Conservation (phyloP, 2,888 invertebrate species). For the Petrolisthes manimaculis region DNA sequence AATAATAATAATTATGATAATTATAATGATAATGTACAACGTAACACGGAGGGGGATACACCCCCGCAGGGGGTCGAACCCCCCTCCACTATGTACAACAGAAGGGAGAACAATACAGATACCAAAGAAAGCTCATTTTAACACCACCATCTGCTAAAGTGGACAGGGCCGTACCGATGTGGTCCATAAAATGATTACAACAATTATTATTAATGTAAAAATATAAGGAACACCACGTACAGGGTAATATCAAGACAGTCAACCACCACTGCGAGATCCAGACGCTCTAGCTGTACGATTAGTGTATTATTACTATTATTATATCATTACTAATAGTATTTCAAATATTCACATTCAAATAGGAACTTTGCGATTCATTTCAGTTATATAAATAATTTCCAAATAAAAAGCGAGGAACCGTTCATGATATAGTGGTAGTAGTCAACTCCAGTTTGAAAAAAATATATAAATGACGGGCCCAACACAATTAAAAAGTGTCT, state of each 20-base stretch:
- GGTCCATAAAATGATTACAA: constrained; percentile 64
- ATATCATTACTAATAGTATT: constrained; percentile 65
- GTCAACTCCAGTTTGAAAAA: constrained; percentile 49
- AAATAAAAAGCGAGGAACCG: constrained; percentile 63
- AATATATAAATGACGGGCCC: constrained; percentile 48
- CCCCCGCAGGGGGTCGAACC: neutral
- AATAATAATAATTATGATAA: constrained; percentile 59
- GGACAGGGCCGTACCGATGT: constrained; percentile 61
- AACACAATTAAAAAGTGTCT: constrained; percentile 34
- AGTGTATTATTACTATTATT: constrained; percentile 60
- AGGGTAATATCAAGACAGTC: constrained; percentile 56
- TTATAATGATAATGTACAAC: constrained; percentile 63
- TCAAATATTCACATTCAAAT: constrained; percentile 66
- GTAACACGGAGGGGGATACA: constrained; percentile 50
- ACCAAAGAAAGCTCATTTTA: constrained; percentile 58
- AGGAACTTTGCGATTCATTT: constrained; percentile 65
- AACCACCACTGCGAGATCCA: constrained; percentile 56
- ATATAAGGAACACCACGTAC: constrained; percentile 64
- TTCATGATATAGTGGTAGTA: constrained; percentile 51
- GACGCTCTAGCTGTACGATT: constrained; percentile 46
- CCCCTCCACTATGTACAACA: constrained; percentile 54
- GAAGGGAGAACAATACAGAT: constrained; percentile 54
- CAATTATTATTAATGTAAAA: constrained; percentile 65
- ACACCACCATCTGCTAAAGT: constrained; percentile 54
- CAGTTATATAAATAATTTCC: constrained; percentile 65